Evolutionary conservation across 2,113 vertebrate species (phyloP).

Genomic region (Miniopterus natalensis): DNA sequence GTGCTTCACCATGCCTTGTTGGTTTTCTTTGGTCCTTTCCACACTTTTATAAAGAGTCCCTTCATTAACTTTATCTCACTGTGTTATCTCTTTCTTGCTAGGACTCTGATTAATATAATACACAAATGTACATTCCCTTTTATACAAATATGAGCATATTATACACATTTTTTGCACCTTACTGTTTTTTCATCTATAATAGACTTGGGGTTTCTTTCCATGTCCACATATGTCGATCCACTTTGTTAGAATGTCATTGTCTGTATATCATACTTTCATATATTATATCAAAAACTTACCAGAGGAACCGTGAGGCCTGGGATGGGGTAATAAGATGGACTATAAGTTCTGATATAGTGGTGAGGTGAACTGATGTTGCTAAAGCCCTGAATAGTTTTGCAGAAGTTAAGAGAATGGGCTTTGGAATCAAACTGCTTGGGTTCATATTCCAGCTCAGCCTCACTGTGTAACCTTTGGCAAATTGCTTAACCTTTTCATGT

Average conservation of each 20-base stretch:
- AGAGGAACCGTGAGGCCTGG: not conserved
- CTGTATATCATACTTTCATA: not conserved
- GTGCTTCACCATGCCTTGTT: not conserved
- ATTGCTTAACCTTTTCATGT: conserved; percentile 1
- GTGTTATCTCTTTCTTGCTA: not conserved
- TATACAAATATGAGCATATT: not conserved
- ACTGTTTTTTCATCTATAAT: not conserved
- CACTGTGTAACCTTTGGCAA: not conserved
- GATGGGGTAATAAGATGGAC: not conserved
- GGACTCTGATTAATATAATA: not conserved
- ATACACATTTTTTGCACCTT: not conserved
- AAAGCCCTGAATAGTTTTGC: not conserved
- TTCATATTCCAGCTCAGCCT: not conserved
- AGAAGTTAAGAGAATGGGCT: not conserved
- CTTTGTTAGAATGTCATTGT: not conserved
- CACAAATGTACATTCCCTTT: not conserved
- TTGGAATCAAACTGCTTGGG: not conserved
- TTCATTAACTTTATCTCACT: not conserved
- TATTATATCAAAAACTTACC: not conserved
- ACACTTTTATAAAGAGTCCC: not conserved
- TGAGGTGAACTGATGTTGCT: not conserved
- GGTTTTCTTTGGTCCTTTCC: not conserved
- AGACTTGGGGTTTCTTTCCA: not conserved
- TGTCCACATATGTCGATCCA: not conserved
- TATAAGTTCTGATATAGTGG: not conserved